phyloP scores from a whole-genome alignment of 2,888 invertebrate genomes.

The Synergus itoensis region DNA sequence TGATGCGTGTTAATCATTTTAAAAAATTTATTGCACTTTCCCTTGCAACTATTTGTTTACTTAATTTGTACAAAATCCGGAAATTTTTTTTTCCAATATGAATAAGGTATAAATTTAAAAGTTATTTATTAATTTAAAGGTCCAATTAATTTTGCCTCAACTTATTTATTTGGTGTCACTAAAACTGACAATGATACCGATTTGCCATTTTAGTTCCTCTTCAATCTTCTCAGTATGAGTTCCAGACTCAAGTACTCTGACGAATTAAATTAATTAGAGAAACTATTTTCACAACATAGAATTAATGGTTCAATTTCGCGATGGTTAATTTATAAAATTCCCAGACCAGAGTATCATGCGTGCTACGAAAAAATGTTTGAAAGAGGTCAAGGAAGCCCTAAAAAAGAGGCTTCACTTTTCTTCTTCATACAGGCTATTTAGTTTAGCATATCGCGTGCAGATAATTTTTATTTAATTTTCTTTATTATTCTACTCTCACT shows the following conservation, averaged over 20 bases:
- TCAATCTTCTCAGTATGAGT: no score
- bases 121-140: neutral
- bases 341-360: neutral
- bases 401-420: slow-evolving; percentile 9
- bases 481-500: neutral
- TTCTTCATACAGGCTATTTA: slow-evolving; percentile 8
- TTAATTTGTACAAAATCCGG: neutral
- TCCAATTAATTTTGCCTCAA: no score
- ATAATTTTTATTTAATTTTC: neutral
- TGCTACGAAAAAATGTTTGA: neutral
- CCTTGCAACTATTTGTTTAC: slow-evolving; percentile 2
- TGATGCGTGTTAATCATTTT: neutral
- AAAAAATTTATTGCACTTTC: slow-evolving; percentile 17
- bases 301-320: neutral
- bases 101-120: no score
- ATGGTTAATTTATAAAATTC: neutral
- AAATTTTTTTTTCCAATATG: no score
- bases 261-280: neutral
- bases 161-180: no score
- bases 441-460: slow-evolving; percentile 12
- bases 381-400: slow-evolving; percentile 21
- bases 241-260: no score
- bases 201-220: no score
- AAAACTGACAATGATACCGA: no score
- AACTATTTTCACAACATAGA: neutral